Conservation (phyloP, 2,888 invertebrate species). For the Xanthorhoe spadicearia region DNA sequence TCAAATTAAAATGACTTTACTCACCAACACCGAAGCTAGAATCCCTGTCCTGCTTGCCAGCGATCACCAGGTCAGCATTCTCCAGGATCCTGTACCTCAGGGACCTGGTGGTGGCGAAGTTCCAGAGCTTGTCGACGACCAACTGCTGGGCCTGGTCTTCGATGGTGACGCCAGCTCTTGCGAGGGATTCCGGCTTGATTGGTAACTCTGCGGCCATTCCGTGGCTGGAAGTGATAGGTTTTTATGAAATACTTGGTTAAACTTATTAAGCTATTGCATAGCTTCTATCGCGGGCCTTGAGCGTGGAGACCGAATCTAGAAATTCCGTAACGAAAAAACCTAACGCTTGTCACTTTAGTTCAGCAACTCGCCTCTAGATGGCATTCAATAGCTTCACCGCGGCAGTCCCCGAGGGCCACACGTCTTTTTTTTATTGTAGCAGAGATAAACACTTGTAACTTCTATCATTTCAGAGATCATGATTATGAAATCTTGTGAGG, state of each 20-base stretch:
- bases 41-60: slow-evolving; percentile 88
- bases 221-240: slow-evolving; percentile 60
- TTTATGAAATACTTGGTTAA: not conserved
- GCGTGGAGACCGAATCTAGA: too few species aligned
- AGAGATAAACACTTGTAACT: not conserved
- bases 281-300: too few species aligned
- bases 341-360: too few species aligned
- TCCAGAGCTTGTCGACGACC: slow-evolving; percentile 90
- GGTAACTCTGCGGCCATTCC: slow-evolving; percentile 74
- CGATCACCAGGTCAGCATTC: slow-evolving; percentile 90
- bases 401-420: too few species aligned
- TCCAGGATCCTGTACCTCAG: slow-evolving; percentile 91
- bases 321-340: too few species aligned
- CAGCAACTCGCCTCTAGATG: too few species aligned
- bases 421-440: not conserved
- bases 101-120: slow-evolving; percentile 90
- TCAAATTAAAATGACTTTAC: slow-evolving; percentile 40
- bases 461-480: too few species aligned
- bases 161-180: slow-evolving; percentile 84
- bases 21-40: slow-evolving; percentile 87
- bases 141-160: slow-evolving; percentile 87
- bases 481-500: too few species aligned
- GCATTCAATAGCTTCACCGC: too few species aligned
- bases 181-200: slow-evolving; percentile 84
- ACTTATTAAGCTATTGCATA: too few species aligned